Conservation (phyloP, 30 jellyfish, hydroid and myxozoan species). For the Turritopsis dohrnii region DNA sequence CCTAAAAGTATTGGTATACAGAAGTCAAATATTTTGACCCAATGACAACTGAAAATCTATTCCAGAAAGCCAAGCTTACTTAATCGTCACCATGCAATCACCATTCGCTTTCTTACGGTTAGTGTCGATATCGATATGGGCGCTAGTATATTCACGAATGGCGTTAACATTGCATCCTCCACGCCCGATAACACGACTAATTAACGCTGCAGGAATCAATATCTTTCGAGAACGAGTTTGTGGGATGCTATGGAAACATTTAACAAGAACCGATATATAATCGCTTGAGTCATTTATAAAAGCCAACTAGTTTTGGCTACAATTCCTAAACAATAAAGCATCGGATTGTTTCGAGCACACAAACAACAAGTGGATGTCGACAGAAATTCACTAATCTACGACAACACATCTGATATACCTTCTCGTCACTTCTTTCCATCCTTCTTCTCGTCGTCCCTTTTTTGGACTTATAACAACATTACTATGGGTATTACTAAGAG, state of each 20-base stretch:
- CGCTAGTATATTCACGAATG: constrained; percentile 83
- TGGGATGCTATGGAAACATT: background rate
- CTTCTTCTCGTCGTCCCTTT: constrained; percentile 83
- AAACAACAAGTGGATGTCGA: background rate
- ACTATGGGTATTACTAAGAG: background rate
- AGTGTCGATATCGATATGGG: constrained; percentile 94
- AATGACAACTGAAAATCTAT: background rate
- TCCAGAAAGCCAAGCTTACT: constrained; percentile 38
- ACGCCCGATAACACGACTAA: constrained; percentile 91
- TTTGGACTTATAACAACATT: constrained; percentile 62
- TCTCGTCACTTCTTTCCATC: constrained; percentile 95
- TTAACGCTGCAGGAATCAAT: constrained; percentile 84
- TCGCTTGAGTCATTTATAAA: background rate
- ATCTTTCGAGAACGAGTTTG: constrained; percentile 70
- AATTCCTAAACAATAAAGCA: background rate
- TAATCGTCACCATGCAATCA: constrained; percentile 97
- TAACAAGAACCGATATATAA: background rate
- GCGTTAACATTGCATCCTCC: constrained; percentile 97
- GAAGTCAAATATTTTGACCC: background rate
- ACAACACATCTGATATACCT: constrained; percentile 29
- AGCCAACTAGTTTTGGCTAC: background rate
- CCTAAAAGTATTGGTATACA: constrained; percentile 10
- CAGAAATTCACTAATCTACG: background rate
- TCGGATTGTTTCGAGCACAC: background rate
- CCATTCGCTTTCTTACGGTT: constrained; percentile 95